Base-by-base conservation (phyloP, 2,113 vertebrate genomes). In the Panurus biarmicus region DNA sequence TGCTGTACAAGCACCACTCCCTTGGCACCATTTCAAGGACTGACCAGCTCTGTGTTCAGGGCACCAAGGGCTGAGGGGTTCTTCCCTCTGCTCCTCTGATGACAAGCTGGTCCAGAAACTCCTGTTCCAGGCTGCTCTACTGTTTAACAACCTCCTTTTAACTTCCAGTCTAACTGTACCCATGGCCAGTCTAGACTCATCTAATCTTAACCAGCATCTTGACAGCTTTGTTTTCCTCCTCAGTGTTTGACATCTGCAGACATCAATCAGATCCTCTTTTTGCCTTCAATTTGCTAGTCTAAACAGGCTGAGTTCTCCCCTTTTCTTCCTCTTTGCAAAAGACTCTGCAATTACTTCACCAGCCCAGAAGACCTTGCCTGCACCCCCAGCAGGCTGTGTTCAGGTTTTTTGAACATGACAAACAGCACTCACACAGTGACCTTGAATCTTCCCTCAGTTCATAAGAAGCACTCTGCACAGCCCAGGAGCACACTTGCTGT, bases 121-220 rank as follows among this genome's bases (percentile, higher is more conserved):
- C 95, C 90, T 80, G 87, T 90, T 93, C 42, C 50, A 64, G 64
- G 64, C 56, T 80, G 69, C 45, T 77, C n/a, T 81, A 44, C 56
- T 83, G 47, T 70, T 80, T 74, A 86, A 72, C 64, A 96, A 92
- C 47, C 58, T 82, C 64, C 64, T 86, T 92, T 95, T 86, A 51
- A 93, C 60, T 93, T 95, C 88, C 85, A 92, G 75, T 80, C 95
- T 80, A 96, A 94, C 92, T 84, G 95, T 93, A 93, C 24, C 58
- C 64, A 70, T 66, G 67, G 88, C 87, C 85, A 89, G 82, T 38
- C 85, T 80, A 95, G 92, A 94, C 60, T 83, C 67, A 86, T 90
- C 86, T 93, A 90, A 86, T 84, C 92, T 80, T 35, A 70, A 66
- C 90, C 82, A 96, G 60, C 75, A 93, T 92, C 79, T 71, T 77